Conservation (phyloP, 2,797 vertebrate species). For the Sebastes matsubarae region DNA sequence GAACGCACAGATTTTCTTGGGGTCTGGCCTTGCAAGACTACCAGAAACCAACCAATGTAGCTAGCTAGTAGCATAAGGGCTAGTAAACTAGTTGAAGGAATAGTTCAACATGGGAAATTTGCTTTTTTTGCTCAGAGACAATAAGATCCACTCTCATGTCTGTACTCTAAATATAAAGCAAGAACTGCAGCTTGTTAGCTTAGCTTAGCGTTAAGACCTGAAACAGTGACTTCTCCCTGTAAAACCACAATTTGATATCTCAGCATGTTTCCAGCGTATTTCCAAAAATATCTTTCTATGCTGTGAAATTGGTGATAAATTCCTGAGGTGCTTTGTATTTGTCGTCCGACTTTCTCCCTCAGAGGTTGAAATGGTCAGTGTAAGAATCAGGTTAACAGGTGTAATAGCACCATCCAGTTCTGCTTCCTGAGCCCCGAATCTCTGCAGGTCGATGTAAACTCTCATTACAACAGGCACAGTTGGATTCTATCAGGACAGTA, state of each 20-base stretch:
- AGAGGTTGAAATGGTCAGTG: neutral
- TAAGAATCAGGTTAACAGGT: neutral
- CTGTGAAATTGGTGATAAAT: neutral
- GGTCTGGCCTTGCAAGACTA: neutral
- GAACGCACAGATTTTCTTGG: neutral
- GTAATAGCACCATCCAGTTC: neutral
- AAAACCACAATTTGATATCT: neutral
- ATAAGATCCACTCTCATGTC: neutral
- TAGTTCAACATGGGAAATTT: neutral
- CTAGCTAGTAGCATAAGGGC: neutral
- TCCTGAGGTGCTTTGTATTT: neutral
- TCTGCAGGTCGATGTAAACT: conserved; percentile 18
- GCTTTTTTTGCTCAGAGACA: neutral
- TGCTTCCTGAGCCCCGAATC: neutral
- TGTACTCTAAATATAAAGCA: neutral
- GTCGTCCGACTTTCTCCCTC: neutral
- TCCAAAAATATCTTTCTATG: neutral
- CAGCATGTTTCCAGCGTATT: neutral
- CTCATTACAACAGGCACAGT: conserved; percentile 10
- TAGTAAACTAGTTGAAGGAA: neutral
- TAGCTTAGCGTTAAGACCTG: neutral
- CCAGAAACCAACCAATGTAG: neutral
- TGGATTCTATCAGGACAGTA: conserved; percentile 6
- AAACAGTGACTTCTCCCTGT: neutral
- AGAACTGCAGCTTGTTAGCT: neutral